A percentile compares a stretch with the other conserved stretches of the same genome.
phyloP scores from a whole-genome alignment of 2,797 vertebrate genomes.

The Bradypodion ventrale region DNA sequence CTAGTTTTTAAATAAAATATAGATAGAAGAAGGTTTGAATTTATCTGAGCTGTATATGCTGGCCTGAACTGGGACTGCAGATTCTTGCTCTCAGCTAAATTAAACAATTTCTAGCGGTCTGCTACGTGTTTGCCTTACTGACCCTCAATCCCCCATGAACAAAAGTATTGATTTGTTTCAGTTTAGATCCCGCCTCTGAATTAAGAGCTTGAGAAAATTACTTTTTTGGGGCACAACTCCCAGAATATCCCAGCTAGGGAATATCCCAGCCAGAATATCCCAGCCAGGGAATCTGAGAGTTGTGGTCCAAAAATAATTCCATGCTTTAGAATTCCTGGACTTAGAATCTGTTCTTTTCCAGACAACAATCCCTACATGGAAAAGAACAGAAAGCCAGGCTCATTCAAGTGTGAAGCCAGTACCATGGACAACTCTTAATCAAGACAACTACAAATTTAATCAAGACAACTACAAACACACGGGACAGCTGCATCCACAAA shows the following conservation, averaged over 20 bases:
- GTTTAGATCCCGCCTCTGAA: neutral
- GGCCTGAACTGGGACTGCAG: neutral
- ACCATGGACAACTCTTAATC: neutral
- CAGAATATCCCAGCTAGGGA: no score
- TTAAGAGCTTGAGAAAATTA: no score
- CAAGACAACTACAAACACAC: neutral
- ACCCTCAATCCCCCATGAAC: neutral
- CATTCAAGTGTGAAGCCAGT: neutral
- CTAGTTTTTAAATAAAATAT: neutral
- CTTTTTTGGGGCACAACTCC: no score
- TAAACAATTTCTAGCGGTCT: neutral
- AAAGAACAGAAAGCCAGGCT: no score
- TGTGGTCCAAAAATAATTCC: neutral
- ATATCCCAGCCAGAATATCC: no score
- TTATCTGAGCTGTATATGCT: neutral
- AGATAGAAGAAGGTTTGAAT: neutral
- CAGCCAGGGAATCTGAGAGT: no score
- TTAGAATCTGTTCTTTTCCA: neutral
- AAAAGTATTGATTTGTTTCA: neutral
- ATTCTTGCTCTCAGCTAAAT: neutral
- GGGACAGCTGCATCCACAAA: neutral
- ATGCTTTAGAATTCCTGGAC: neutral
- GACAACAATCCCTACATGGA: no score
- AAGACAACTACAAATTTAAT: neutral
- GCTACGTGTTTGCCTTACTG: neutral